Percentiles rank a stretch among this genome's conserved stretches.
phyloP scores from a whole-genome alignment of 2,113 vertebrate genomes.

The Chaetura pelagica region DNA sequence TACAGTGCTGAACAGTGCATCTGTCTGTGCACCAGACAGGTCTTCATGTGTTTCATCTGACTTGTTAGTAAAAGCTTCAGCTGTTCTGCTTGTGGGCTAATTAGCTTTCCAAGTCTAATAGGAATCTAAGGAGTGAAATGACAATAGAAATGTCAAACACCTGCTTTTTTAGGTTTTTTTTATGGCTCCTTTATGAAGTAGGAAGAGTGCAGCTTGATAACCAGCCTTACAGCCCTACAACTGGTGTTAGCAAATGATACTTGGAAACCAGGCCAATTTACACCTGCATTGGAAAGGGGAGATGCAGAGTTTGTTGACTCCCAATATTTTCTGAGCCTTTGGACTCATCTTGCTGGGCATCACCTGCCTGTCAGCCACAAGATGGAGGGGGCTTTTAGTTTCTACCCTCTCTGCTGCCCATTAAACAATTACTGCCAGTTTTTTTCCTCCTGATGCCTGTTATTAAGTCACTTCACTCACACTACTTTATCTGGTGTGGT shows the following conservation, averaged over 20 bases:
- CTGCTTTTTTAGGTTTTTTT: not conserved
- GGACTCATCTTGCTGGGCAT: not conserved
- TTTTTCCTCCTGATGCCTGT: not conserved
- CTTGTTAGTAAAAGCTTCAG: not conserved
- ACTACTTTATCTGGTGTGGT: not conserved
- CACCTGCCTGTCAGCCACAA: not conserved
- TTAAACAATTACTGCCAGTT: not conserved
- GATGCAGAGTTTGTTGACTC: not conserved
- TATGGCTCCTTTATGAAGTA: not conserved
- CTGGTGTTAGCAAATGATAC: not conserved
- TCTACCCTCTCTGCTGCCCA: not conserved
- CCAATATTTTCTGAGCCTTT: not conserved
- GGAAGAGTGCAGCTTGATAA: not conserved
- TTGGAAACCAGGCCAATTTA: not conserved
- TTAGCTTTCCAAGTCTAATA: not conserved
- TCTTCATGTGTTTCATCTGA: not conserved
- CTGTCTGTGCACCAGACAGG: not conserved
- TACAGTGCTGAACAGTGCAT: not conserved
- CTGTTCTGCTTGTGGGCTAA: not conserved
- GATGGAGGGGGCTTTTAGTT: not conserved
- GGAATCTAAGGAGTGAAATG: not conserved
- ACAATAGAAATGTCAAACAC: not conserved
- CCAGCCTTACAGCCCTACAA: not conserved
- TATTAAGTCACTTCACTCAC: not conserved
- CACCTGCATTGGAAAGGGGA: not conserved